Base-by-base conservation (phyloP, 2,888 invertebrate genomes). In the Sarcophaga rosellei region DNA sequence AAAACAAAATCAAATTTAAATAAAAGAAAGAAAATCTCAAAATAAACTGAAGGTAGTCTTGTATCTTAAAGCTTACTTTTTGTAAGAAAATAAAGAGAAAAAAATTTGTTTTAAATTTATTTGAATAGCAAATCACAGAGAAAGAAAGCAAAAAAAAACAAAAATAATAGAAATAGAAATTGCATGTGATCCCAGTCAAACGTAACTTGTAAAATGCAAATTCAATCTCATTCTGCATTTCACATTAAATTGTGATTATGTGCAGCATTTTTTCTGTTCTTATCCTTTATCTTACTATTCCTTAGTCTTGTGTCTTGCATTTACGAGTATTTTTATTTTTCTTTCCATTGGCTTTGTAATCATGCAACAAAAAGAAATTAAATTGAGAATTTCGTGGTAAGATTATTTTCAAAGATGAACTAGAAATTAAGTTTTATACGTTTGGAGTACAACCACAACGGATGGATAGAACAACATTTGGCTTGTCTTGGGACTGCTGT, bases 151-250 rank as follows among this genome's bases (percentile, higher is more conserved):
- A 25, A 21, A 17, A 53, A 17, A 53, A 69, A n/a, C n/a, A n/a
- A n/a, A n/a, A n/a, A n/a, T n/a, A n/a, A n/a, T n/a, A n/a, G n/a
- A 6, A 23, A 45, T 17, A 17, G 15, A 21, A 57, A 68, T 12
- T n/a, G 68, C 53, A 77, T 77, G 68, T 77, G 23, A 62, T 77
- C 68, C 68, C 45, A 23, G 61, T 61, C 66, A 59, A 76, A 68
- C n/a, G 21, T 20, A 25, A 53, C 21, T 65, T 53, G 21, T 20
- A 65, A 66, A 53, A 53, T 53, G 63, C 45, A 17, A 74, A 65
- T 65, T 53, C 23, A 53, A 53, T 65, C 20, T 11, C 21, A 61
- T 61, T 77, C 12, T 45, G 45, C 20, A 59, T 72, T 57, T 72
- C 70, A 72, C 70, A 57, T 72, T 72, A 72, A 72, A 72, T 25